A percentile compares a stretch with the other conserved stretches of the same genome.
Conservation (phyloP, 2,113 vertebrate genomes). For the Tragelaphus scriptus region DNA sequence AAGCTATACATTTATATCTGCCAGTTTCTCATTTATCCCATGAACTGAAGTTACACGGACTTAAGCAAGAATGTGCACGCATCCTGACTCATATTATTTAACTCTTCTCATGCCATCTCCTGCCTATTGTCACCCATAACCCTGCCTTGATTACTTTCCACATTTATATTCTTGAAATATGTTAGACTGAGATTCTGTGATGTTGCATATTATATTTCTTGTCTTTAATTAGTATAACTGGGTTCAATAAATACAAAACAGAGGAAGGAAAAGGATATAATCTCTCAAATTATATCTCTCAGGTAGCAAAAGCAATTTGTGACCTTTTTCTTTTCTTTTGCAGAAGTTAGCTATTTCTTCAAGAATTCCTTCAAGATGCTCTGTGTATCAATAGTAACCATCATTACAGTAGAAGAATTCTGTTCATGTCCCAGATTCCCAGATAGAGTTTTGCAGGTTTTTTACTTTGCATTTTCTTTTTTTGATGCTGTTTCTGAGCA, state of each 20-base stretch:
- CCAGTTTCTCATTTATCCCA: neutral
- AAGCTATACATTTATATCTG: neutral
- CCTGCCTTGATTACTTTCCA: neutral
- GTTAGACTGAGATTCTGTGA: neutral
- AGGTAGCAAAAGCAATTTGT: neutral
- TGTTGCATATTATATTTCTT: neutral
- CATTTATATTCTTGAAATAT: no score
- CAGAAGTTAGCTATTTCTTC: neutral
- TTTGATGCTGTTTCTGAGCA: neutral
- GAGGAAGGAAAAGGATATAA: neutral
- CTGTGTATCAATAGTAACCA: neutral
- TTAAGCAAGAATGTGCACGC: neutral
- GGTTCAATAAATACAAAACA: neutral
- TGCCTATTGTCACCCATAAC: neutral
- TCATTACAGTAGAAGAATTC: neutral
- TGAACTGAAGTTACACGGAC: neutral
- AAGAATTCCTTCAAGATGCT: neutral
- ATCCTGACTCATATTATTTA: neutral
- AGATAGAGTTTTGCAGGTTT: neutral
- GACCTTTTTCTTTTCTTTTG: neutral
- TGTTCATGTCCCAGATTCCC: neutral
- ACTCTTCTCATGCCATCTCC: neutral
- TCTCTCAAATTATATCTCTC: neutral
- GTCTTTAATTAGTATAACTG: neutral
- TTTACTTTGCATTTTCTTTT: neutral